These are phyloP conservation scores for Gymnoscelis rufifasciata DNA, from an alignment of 2,888 invertebrate species.

Conservation along the genomic window DNA sequence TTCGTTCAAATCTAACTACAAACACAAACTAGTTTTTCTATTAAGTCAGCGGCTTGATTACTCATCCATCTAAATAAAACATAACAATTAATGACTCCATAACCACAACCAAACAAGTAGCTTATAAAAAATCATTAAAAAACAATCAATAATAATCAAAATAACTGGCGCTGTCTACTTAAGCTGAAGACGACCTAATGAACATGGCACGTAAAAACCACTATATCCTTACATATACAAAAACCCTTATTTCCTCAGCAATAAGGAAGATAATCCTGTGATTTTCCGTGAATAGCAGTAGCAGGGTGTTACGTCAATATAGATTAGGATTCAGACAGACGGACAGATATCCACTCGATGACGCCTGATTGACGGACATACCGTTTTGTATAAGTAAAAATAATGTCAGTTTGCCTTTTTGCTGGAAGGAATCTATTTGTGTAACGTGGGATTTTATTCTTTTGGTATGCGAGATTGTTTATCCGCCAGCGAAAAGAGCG, in stretches of 20 bases:
- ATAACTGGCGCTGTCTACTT: slow-evolving; percentile 39
- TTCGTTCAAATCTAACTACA: too few relatives aligned
- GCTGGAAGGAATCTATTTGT: not conserved
- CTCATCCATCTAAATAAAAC: too few relatives aligned
- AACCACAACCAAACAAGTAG: slow-evolving; percentile 25
- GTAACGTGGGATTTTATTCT: not conserved
- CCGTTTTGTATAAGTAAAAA: slow-evolving; percentile 28
- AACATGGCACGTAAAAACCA: slow-evolving; percentile 22
- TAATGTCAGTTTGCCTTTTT: slow-evolving; percentile 18
- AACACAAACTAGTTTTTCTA: too few relatives aligned
- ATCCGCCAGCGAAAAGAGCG: too few relatives aligned
- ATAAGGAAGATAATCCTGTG: slow-evolving; percentile 16
- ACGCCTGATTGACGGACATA: slow-evolving; percentile 52
- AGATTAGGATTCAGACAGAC: slow-evolving; percentile 54
- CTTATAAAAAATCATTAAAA: slow-evolving; percentile 31
- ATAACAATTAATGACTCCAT: not conserved
- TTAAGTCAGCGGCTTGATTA: too few relatives aligned
- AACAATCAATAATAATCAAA: slow-evolving; percentile 50
- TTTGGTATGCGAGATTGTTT: not conserved
- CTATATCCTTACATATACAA: not conserved
- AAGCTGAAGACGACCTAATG: slow-evolving; percentile 31
- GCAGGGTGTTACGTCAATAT: slow-evolving; percentile 46
- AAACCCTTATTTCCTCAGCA: slow-evolving; percentile 5
- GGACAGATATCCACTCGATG: slow-evolving; percentile 49
- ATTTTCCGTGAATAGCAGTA: not conserved